Evolutionary conservation across 2,888 invertebrate genomes (phyloP).

Genomic region (Meteorus cinctellus): DNA sequence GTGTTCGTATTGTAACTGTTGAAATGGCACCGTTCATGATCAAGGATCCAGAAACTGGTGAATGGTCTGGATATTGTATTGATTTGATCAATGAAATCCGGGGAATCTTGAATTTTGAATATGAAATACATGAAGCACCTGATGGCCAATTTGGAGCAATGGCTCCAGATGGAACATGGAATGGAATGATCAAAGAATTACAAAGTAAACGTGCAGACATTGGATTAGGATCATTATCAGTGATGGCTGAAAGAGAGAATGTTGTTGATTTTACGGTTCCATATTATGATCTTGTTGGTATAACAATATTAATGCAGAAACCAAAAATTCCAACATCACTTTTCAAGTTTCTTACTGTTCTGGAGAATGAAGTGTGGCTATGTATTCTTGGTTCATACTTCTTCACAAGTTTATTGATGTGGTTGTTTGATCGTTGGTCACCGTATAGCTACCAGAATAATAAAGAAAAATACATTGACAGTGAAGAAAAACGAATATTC

Average conservation of each 20-base stretch:
- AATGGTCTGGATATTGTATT: constrained; percentile 89
- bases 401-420: constrained; percentile 95
- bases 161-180: constrained; percentile 90
- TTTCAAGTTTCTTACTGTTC: constrained; percentile 96
- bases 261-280: constrained; percentile 99
- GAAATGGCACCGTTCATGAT: constrained; percentile 91
- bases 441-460: constrained; percentile 98
- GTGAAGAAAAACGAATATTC: constrained; percentile 95
- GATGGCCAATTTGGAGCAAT: constrained; percentile 92
- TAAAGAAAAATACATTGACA: constrained; percentile 91
- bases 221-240: constrained; percentile 93
- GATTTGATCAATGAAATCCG: constrained; percentile 93
- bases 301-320: constrained; percentile 95
- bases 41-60: constrained; percentile 76
- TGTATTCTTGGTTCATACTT: constrained; percentile 96
- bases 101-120: constrained; percentile 81
- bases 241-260: constrained; percentile 97
- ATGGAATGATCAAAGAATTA: constrained; percentile 87
- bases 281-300: constrained; percentile 97
- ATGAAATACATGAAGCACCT: constrained; percentile 86
- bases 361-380: constrained; percentile 97
- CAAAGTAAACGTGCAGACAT: constrained; percentile 94
- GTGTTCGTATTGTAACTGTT: constrained; percentile 90
- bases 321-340: constrained; percentile 92
- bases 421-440: constrained; percentile 97